phyloP scores from a whole-genome alignment of 2,888 invertebrate genomes.

The Thumatha senex region DNA sequence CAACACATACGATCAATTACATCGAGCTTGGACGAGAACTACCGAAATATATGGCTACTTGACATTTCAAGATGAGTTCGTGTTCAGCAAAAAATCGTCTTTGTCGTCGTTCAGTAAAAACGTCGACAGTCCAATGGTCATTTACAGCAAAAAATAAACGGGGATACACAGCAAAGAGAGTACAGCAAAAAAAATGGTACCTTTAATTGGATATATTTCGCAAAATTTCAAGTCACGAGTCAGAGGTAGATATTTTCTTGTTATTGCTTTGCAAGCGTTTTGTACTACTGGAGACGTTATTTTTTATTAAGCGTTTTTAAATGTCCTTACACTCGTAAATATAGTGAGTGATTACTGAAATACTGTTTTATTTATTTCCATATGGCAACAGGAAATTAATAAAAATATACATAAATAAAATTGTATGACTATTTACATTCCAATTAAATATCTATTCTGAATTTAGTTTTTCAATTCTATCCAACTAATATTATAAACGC shows the following conservation, averaged over 20 bases:
- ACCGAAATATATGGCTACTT: conserved; percentile 73
- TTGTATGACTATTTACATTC: too few relatives aligned
- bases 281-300: conserved; percentile 13
- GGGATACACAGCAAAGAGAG: conserved; percentile 56
- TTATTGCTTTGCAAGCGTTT: not conserved
- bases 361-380: not conserved
- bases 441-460: too few relatives aligned
- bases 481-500: too few relatives aligned
- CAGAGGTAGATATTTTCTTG: conserved; percentile 25
- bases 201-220: conserved; percentile 69
- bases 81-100: conserved; percentile 66
- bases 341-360: too few relatives aligned
- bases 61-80: conserved; percentile 69
- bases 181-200: conserved; percentile 54
- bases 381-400: too few relatives aligned
- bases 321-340: not conserved
- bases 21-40: conserved; percentile 55
- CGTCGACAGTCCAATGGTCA: conserved; percentile 62
- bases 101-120: conserved; percentile 65
- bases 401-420: too few relatives aligned
- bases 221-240: conserved; percentile 34
- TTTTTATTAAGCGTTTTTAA: not conserved
- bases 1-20: conserved; percentile 77
- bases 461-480: too few relatives aligned
- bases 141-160: conserved; percentile 62